Base-by-base conservation (phyloP, 1,140 invertebrate species). In the Eufriesea mexicana region DNA sequence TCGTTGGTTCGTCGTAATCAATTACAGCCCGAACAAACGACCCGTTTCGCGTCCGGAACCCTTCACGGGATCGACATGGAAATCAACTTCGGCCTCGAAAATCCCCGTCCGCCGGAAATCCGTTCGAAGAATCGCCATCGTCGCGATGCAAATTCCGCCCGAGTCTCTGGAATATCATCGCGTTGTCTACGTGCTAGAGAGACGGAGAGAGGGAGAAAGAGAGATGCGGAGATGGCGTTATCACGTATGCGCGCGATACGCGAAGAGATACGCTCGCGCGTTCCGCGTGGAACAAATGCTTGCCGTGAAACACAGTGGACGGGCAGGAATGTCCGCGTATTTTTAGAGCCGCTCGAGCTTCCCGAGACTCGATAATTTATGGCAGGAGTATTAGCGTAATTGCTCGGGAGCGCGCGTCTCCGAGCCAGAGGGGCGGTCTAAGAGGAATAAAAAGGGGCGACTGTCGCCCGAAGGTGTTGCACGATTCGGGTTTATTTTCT, bases 341-440 rank as follows among this genome's bases (percentile, higher is more conserved):
- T 87, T 87, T 86, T 87, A 87, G 85, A 78, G n/a, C 23, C 16
- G n/a, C 14, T 18, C 28, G 10, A 61, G 68, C 73, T 85, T 85
- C 54, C 23, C 25, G 54, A 14, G 55, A 49, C 64, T 76, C 61
- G 59, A 86, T 80, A 66, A 68, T 72, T 25, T 55, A 25, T 10
- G 47, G 23, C 16, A 23, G 45, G 54, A 71, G 76, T 62, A 84
- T 84, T 83, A 72, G 66, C 28, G 76, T 84, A 77, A 87, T 79
- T 75, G 57, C 55, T 45, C 23, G 9, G 20, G 23, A 49, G 55
- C 68, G 55, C 10, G 67, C 70, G 16, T 51, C 16, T 51, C 49
- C 0, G 49, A 51, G 49, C 16, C 12, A 51, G 0, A 16, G 16
- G 49, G 16, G 49, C 8, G 49, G 16, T 51, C 16, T 25, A n/a